phyloP scores from a whole-genome alignment of 2,113 vertebrate genomes.

The Calidris pugnax region DNA sequence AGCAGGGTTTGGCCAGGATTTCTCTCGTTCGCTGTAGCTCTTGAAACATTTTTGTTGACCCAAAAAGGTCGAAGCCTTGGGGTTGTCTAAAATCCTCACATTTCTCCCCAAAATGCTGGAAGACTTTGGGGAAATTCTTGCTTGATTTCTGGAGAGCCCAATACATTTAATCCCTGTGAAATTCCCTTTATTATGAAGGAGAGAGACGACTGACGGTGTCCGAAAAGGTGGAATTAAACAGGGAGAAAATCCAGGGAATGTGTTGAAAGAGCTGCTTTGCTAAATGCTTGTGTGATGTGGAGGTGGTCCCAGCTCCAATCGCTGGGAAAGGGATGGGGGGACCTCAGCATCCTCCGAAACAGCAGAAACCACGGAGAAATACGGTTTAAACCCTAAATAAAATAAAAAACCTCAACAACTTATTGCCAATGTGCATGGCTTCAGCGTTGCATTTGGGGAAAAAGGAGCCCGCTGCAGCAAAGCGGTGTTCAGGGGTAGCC shows the following conservation, averaged over 20 bases:
- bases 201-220: background rate
- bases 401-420: background rate
- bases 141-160: background rate
- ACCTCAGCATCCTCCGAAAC: background rate
- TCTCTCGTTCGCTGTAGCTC: background rate
- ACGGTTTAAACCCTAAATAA: background rate
- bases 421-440: accelerated
- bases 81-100: background rate
- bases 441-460: background rate
- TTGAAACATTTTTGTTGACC: background rate
- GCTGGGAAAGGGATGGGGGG: accelerated
- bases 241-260: background rate
- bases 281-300: accelerated
- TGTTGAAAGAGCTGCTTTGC: background rate
- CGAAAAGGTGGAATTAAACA: background rate
- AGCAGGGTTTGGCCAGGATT: accelerated
- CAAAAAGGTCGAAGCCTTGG: background rate
- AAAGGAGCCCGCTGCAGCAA: accelerated
- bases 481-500: background rate
- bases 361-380: background rate
- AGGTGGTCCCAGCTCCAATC: background rate
- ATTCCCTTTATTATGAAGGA: background rate
- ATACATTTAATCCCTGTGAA: background rate
- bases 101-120: background rate
- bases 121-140: background rate